phyloP scores from a whole-genome alignment of 2,797 vertebrate genomes.

The Eulemur coronatus region DNA sequence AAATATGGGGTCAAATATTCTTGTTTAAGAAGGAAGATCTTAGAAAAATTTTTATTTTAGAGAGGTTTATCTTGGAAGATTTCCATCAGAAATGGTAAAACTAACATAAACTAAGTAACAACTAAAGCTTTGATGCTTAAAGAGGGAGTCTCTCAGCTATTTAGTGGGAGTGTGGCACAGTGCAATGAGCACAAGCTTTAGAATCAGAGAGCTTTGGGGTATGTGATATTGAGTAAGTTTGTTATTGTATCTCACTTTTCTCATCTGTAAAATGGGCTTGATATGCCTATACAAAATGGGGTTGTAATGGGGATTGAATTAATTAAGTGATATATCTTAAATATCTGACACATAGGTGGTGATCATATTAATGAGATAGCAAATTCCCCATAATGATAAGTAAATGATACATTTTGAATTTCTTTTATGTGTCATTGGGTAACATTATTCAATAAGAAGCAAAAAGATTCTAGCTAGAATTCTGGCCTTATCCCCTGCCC shows the following conservation, averaged over 20 bases:
- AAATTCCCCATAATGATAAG: not conserved
- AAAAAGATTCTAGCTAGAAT: not conserved
- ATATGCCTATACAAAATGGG: not conserved
- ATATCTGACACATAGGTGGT: not conserved
- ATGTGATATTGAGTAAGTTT: not conserved
- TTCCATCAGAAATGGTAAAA: not conserved
- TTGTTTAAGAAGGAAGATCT: not conserved
- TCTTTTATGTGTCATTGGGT: not conserved
- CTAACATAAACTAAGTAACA: not conserved
- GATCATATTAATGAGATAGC: not conserved
- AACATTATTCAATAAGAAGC: not conserved
- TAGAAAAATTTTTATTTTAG: not conserved
- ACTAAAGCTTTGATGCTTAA: not conserved
- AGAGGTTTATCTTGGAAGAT: not conserved
- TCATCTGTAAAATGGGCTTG: not conserved
- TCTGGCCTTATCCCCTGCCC: not conserved
- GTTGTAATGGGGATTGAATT: not conserved
- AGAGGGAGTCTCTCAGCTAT: not conserved
- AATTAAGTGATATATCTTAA: not conserved
- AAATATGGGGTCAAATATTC: not conserved
- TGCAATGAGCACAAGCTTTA: too few species aligned
- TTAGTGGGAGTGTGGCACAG: accelerated
- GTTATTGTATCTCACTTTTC: not conserved
- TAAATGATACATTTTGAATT: not conserved
- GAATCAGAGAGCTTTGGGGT: not conserved